Base-by-base conservation (phyloP, 2,888 invertebrate genomes). In the Ommatoiulus sabulosus region DNA sequence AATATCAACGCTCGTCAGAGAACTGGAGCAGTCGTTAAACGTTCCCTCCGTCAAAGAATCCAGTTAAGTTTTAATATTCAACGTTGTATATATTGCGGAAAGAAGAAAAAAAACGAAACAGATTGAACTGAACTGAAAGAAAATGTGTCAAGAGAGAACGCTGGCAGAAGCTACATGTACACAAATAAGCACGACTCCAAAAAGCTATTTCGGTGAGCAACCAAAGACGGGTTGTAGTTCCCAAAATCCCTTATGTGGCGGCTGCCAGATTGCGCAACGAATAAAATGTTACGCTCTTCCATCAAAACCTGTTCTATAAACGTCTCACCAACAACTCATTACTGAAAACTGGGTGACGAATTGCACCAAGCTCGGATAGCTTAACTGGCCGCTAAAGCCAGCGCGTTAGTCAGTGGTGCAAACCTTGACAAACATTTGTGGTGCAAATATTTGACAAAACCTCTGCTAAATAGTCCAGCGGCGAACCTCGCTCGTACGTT, bases 241-340 rank as follows among this genome's bases (percentile, higher is more conserved):
- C 63, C 63, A 20, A 63, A 63, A 63, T 20, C 63, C 63, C 63
- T 63, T 63, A 63, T 63, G 20, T 6, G 20, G 63, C 63, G 20
- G 8, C 63, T 63, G 63, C 63, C 63, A 63, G 20, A 63, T 63
- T 63, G 63, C 63, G 63, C 63, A 63, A 63, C 63, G 8, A 63
- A 57, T 15, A 10, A 20, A 63, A 10, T 20, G 10, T 15, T 20
- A 20, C n/a, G 20, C 63, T 3, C 5, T 1, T 8, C 4, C 63
- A 63, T 20, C 20, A 20, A 48, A 48, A 48, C 7, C 48, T 48
- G 35, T 48, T 3, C 7, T 12, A 48, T 3, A 48, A 48, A 48
- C 48, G 7, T 48, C 48, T 12, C 12, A 12, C 48, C 48, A 48
- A 12, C 12, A 48, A 48, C 8, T 48, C 48, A 7, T 7, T 48